Evolutionary conservation across 2,888 invertebrate species (phyloP).

Genomic region (Tetropium fuscum): DNA sequence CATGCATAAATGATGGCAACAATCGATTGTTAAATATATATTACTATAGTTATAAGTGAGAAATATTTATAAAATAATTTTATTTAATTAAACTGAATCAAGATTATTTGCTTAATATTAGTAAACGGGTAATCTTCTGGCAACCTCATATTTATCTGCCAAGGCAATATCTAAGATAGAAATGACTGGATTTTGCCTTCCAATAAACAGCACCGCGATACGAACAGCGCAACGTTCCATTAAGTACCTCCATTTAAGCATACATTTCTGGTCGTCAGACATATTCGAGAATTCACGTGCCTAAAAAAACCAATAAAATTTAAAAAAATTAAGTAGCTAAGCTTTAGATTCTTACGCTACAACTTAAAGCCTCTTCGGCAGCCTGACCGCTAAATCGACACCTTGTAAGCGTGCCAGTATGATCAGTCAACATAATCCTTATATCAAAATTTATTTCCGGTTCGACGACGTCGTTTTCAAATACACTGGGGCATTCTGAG

Average conservation of each 20-base stretch:
- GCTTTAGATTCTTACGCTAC: slow-evolving; percentile 67
- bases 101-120: too few relatives aligned
- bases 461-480: slow-evolving; percentile 53
- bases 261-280: slow-evolving; percentile 67
- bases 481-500: slow-evolving; percentile 59
- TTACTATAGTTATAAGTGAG: too few relatives aligned
- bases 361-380: slow-evolving; percentile 72
- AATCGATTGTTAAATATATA: too few relatives aligned
- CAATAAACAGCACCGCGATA: slow-evolving; percentile 62
- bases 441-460: slow-evolving; percentile 70
- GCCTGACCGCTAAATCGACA: slow-evolving; percentile 70
- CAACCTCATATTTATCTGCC: slow-evolving; percentile 59
- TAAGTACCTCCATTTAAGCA: slow-evolving; percentile 74
- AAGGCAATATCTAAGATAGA: slow-evolving; percentile 59
- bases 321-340: not conserved
- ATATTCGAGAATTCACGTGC: slow-evolving; percentile 69
- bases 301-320: slow-evolving; percentile 59
- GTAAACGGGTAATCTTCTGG: slow-evolving; percentile 61
- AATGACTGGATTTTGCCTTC: slow-evolving; percentile 57
- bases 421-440: slow-evolving; percentile 75
- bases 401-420: slow-evolving; percentile 75
- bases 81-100: too few relatives aligned
- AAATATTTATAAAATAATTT: too few relatives aligned
- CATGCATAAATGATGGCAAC: too few relatives aligned
- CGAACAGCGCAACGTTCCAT: slow-evolving; percentile 74